Evolutionary conservation across 2,797 vertebrate species (phyloP), one percentile per base, ranked within the genome.

Genomic region (Prunella strophiata): DNA sequence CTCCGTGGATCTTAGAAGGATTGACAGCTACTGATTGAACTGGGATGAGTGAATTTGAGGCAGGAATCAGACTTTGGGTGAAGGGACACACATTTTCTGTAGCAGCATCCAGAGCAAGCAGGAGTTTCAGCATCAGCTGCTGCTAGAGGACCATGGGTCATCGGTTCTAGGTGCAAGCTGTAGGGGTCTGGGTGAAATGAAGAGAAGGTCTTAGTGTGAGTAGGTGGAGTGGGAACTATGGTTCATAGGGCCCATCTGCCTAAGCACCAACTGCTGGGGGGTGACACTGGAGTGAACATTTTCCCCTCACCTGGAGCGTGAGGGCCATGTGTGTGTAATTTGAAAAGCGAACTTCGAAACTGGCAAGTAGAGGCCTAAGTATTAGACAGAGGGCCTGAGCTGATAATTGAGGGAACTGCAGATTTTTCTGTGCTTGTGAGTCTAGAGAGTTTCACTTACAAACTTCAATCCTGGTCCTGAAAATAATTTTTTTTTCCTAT

Each of bases 281-380:
- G 8, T 38, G 36, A 67, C 27, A 65, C 20, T 34, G 48, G 15
- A 27, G 15, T 42, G 62, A 11, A 10, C n/a, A 12, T 76, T 50
- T 83, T 59, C 30, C 18, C 10, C 9, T 67, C n/a, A 58, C 8
- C 16, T 65, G 13, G n/a, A 11, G 4, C 21, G 7, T 5, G 5
- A 50, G 26, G 19, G 50, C n/a, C 17, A 9, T 5, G 4, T 0
- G 0, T 12, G 7, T 29, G 15, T 43, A 68, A 70, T 40, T 87
- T 92, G 16, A 29, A 20, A 23, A 23, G 15, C n/a, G 68, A 42
- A 51, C 8, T 21, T 51, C 42, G n/a, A 51, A 29, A 23, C 8
- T 59, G 51, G 17, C 13, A 51, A 51, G n/a, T 73, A 38, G 13
- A 76, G 13, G 9, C 26, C 5, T 9, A 26, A 23, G 6, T 43